Evolutionary conservation across 1,140 invertebrate species (phyloP).

Genomic region (Bombus huntii): DNA sequence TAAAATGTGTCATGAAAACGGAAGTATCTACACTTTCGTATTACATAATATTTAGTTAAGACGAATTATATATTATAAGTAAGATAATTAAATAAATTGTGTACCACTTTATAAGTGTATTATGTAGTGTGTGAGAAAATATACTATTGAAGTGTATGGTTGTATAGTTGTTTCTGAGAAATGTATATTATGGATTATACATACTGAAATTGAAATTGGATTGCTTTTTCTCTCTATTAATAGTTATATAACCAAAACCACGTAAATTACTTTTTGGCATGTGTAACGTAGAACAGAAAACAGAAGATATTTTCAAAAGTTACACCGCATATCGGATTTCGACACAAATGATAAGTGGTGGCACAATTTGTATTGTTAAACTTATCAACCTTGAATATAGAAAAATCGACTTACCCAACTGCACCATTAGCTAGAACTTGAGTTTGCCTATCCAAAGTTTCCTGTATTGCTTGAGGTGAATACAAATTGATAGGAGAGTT

Average conservation of each 20-base stretch:
- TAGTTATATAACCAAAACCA: not conserved
- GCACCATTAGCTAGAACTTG: slow-evolving; percentile 89
- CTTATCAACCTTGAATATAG: not conserved
- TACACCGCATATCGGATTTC: not conserved
- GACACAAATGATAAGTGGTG: not conserved
- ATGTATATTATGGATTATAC: not conserved
- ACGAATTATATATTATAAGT: not conserved
- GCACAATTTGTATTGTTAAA: not conserved
- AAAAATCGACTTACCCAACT: slow-evolving; percentile 85
- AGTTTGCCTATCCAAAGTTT: slow-evolving; percentile 90
- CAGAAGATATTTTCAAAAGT: not conserved
- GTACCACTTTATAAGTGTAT: not conserved
- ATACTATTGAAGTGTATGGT: not conserved
- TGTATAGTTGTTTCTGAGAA: not conserved
- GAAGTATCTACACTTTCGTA: not conserved
- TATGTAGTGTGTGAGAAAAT: not conserved
- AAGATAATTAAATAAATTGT: not conserved
- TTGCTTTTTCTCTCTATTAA: not conserved
- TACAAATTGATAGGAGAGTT: slow-evolving; percentile 94
- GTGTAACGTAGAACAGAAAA: not conserved
- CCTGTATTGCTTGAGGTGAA: slow-evolving; percentile 91
- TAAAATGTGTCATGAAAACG: not conserved
- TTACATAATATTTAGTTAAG: not conserved
- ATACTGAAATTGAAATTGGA: not conserved
- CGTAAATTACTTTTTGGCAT: not conserved